Base-by-base conservation (phyloP, 2,797 vertebrate genomes). In the Artibeus jamaicensis region DNA sequence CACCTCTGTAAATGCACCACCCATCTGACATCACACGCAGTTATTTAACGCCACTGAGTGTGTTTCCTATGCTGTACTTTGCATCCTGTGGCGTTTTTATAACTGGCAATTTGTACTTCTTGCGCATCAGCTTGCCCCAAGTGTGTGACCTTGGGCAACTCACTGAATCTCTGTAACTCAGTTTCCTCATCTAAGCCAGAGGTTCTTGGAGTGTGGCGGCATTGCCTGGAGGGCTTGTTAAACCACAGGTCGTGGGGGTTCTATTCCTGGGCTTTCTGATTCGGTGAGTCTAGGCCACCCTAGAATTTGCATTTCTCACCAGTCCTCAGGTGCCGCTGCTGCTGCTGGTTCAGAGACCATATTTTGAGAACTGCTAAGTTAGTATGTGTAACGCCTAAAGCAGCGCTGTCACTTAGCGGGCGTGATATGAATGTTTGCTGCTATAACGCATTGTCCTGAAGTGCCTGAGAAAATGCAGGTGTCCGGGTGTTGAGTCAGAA, bases 301-400 rank as follows among this genome's bases (percentile, higher is more conserved):
- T n/a, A 48, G 29, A 50, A 91, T 89, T 62, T 89, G 67, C 87
- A 91, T 93, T 95, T 96, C 76, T 93, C 39, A 48, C 29, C 65
- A n/a, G 44, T 29, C 73, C 24, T 86, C 15, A 29, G 89, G 24
- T 44, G 67, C 24, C 71, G 15, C 46, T 53, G 68, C 34, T 53
- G 68, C 34, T 42, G 34, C 32, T 39, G 9, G 55, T 44, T 29
- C 22, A 53, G 74, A 87, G 71, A 59, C 73, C 82, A 76, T 19
- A 34, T n/a, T 89, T 46, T 76, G 79, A 93, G 79, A 93, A 59
- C 42, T 67, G 78, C 62, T 48, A 53, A 50, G 68, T 94, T 92
- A 50, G 44, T 73, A 39, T 34, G 70, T 39, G 34, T 16, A 59
- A 86, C 93, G 34, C 4, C 8, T 53, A 57, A 48, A 68, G 10